A percentile compares a stretch with the other conserved stretches of the same genome.
These are phyloP conservation scores for Calliscelio sp. DNA, from an alignment of 2,888 invertebrate species.

Conservation along the genomic window DNA sequence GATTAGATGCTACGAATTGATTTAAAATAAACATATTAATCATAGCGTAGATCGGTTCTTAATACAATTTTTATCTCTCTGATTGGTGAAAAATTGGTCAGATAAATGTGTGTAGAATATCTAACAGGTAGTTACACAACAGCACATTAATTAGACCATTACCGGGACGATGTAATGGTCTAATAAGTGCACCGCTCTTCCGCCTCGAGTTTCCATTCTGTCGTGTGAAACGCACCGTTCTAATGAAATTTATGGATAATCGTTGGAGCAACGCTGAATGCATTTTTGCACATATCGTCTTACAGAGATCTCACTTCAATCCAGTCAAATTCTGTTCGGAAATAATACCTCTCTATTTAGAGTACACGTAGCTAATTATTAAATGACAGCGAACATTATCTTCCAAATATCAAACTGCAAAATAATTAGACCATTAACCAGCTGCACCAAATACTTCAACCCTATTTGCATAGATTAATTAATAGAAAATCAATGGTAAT, in stretches of 20 bases:
- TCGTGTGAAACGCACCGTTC: constrained; percentile 71
- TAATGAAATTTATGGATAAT: constrained; percentile 74
- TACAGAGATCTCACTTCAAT: constrained; percentile 38
- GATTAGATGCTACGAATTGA: constrained; percentile 19
- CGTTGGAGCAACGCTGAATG: constrained; percentile 49
- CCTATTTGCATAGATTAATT: constrained; percentile 29
- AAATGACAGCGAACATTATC: constrained; percentile 4
- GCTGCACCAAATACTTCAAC: background rate
- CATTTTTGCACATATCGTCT: constrained; percentile 58
- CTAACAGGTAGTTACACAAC: constrained; percentile 59
- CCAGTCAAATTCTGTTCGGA: constrained; percentile 31
- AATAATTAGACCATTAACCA: constrained; percentile 14
- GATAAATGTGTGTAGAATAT: constrained; percentile 54
- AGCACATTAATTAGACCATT: constrained; percentile 74
- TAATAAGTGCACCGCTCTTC: constrained; percentile 74
- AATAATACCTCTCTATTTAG: constrained; percentile 12
- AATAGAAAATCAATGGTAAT: constrained; percentile 12
- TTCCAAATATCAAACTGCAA: background rate
- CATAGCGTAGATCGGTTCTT: constrained; percentile 9
- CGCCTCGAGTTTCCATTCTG: constrained; percentile 74
- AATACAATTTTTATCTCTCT: constrained; percentile 31
- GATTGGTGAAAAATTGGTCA: constrained; percentile 47
- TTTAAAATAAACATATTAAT: constrained; percentile 43
- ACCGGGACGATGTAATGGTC: constrained; percentile 72
- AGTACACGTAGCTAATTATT: constrained; percentile 17